Evolutionary conservation across 1,140 invertebrate species (phyloP).

Genomic region (Drosophila takahashii): DNA sequence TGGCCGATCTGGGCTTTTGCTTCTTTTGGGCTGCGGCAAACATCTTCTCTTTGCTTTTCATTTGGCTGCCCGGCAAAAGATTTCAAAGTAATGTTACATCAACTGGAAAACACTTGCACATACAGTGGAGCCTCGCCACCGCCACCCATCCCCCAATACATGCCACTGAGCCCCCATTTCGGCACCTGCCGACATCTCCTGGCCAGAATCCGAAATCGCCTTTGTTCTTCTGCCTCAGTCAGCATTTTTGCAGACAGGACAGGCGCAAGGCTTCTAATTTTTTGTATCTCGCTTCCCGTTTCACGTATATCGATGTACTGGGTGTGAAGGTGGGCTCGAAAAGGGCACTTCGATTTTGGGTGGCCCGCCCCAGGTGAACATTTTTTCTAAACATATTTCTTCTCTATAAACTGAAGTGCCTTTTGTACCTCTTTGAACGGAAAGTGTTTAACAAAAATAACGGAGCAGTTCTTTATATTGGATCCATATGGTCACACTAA

Average conservation of each 20-base stretch:
- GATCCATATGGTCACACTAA: too few relatives aligned
- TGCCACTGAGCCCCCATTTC: background rate
- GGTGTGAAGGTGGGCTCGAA: background rate
- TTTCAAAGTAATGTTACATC: conserved; percentile 84
- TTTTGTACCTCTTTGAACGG: background rate
- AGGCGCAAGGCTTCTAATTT: conserved; percentile 40
- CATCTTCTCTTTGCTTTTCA: conserved; percentile 82
- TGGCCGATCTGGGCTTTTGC: conserved; percentile 14
- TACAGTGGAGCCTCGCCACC: conserved; percentile 32
- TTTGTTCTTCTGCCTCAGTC: conserved; percentile 80
- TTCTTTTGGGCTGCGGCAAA: conserved; percentile 46
- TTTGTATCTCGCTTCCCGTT: conserved; percentile 6
- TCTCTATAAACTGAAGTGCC: background rate
- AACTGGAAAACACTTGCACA: conserved; percentile 81
- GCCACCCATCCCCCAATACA: conserved; percentile 1
- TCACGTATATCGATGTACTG: conserved; percentile 47
- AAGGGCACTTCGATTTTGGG: conserved; percentile 8
- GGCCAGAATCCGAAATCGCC: conserved; percentile 56
- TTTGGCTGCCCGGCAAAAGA: conserved; percentile 72
- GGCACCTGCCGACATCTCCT: conserved; percentile 51
- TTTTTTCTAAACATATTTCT: background rate
- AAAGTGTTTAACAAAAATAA: background rate
- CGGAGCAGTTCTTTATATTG: background rate
- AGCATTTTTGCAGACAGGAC: conserved; percentile 59
- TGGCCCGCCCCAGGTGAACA: conserved; percentile 2